phyloP scores from a whole-genome alignment of 2,113 vertebrate genomes.

The Phasianus colchicus region DNA sequence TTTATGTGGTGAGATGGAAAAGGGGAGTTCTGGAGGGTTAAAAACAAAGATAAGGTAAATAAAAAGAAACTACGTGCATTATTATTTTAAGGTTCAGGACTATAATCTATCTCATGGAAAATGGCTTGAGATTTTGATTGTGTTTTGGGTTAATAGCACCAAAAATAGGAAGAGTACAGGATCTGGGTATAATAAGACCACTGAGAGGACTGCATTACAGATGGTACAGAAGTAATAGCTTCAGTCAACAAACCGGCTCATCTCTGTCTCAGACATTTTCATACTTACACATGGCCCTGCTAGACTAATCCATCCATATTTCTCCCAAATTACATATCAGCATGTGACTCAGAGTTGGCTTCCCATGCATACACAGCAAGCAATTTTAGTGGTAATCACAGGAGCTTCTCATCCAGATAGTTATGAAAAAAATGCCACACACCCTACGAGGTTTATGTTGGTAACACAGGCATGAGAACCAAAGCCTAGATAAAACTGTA shows the following conservation, averaged over 20 bases:
- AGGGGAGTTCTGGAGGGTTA: background rate
- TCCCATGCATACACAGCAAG: background rate
- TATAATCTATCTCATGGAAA: background rate
- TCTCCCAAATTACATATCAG: background rate
- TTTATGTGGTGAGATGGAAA: background rate
- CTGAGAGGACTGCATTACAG: background rate
- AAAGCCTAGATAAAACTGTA: background rate
- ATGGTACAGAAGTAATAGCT: background rate
- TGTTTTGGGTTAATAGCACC: background rate
- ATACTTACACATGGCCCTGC: background rate
- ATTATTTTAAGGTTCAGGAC: background rate
- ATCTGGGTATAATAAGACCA: background rate
- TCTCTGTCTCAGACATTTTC: background rate
- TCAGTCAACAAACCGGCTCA: background rate
- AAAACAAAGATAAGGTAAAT: background rate
- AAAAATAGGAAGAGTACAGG: background rate
- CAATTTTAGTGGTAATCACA: background rate
- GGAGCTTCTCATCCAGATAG: background rate
- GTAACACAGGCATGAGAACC: background rate
- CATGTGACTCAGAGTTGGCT: background rate
- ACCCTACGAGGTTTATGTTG: background rate
- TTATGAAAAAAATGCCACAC: background rate
- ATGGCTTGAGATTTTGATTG: background rate
- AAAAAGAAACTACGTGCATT: background rate
- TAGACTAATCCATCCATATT: background rate